Percentiles rank a stretch among this genome's conserved stretches.
Conservation (phyloP, 2,797 vertebrate species). For the Poecilia picta region DNA sequence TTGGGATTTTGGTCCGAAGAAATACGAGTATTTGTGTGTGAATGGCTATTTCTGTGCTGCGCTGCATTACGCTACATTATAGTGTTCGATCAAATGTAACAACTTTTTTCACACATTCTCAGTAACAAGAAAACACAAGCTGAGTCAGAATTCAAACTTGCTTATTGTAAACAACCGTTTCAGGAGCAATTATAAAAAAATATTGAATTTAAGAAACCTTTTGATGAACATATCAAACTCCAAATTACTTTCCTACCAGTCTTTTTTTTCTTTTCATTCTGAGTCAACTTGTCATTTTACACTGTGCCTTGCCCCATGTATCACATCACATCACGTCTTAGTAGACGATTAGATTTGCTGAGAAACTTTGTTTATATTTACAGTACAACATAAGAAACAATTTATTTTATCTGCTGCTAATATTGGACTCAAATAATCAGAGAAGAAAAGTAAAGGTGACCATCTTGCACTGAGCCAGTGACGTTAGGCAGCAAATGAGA, state of each 20-base stretch:
- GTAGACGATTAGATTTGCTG: background rate
- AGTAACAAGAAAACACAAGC: constrained; percentile 38
- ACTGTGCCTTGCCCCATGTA: background rate
- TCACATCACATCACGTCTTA: background rate
- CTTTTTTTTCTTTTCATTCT: background rate
- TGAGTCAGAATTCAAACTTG: constrained; percentile 40
- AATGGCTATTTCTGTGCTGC: background rate
- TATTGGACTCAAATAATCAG: background rate
- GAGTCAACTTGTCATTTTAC: background rate
- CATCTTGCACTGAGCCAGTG: background rate
- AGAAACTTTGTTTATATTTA: background rate
- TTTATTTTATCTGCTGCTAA: background rate
- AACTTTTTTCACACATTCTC: constrained; percentile 13
- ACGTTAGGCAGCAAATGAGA: background rate
- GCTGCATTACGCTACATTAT: background rate
- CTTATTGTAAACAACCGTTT: constrained; percentile 46
- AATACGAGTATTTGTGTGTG: background rate
- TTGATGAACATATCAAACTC: constrained; percentile 42
- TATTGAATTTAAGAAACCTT: constrained; percentile 22
- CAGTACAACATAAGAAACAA: background rate
- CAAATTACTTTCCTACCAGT: constrained; percentile 20
- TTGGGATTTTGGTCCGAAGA: background rate
- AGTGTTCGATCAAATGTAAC: constrained; percentile 3
- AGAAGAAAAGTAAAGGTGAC: background rate
- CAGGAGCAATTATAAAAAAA: constrained; percentile 41